A percentile compares a stretch with the other conserved stretches of the same genome.
These are phyloP conservation scores for Sinelater perroti DNA, from an alignment of 2,888 invertebrate species.

Conservation along the genomic window DNA sequence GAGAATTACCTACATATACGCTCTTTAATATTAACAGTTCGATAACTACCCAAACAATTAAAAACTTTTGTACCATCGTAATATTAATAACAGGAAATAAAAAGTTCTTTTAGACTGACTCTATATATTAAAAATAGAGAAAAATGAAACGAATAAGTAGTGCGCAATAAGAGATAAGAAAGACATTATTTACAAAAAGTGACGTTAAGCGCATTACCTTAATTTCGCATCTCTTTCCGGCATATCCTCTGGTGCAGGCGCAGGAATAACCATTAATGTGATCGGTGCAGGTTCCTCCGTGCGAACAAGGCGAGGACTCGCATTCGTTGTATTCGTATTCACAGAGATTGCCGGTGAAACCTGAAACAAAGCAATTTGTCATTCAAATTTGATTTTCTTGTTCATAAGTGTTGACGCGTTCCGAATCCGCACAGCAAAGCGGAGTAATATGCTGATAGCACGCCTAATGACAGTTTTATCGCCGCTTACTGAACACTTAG, in stretches of 20 bases:
- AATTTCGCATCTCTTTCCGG: slow-evolving; percentile 74
- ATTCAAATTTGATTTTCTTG: slow-evolving; percentile 34
- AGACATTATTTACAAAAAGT: too few species aligned
- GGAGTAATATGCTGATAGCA: too few species aligned
- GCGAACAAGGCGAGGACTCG: slow-evolving; percentile 76
- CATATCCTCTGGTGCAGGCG: slow-evolving; percentile 74
- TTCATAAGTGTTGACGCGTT: background rate
- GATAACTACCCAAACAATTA: too few species aligned
- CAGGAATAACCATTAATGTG: slow-evolving; percentile 74
- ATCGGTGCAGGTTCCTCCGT: slow-evolving; percentile 79
- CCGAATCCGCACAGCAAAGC: slow-evolving; percentile 1
- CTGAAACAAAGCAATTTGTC: slow-evolving; percentile 56
- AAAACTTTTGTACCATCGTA: background rate
- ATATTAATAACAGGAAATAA: background rate
- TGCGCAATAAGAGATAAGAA: too few species aligned
- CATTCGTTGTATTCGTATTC: slow-evolving; percentile 81
- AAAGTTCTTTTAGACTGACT: too few species aligned
- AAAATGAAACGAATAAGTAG: too few species aligned
- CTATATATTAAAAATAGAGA: too few species aligned
- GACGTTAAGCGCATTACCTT: slow-evolving; percentile 64
- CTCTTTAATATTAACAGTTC: too few species aligned
- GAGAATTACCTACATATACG: too few species aligned
- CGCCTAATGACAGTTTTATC: slow-evolving; percentile 8
- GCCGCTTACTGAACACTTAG: background rate
- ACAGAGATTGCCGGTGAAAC: slow-evolving; percentile 77